These are phyloP conservation scores for Danio choprae DNA, from an alignment of 2,797 vertebrate genomes.

Conservation along the genomic window DNA sequence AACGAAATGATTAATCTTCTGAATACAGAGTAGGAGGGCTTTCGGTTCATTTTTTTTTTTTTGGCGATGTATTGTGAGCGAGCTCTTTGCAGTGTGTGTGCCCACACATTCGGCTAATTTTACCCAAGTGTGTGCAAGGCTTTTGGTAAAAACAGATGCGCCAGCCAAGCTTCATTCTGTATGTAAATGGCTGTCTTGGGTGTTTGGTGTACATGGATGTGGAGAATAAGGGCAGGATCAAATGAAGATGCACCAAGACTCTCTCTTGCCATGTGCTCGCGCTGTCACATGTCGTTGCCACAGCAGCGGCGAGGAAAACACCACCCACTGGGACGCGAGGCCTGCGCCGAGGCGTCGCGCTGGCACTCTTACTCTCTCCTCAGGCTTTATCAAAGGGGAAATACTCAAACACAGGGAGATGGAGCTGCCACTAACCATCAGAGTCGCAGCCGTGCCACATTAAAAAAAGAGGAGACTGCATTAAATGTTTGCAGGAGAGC, in stretches of 20 bases:
- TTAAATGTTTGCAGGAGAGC: slow-evolving; percentile 50
- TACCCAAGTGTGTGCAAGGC: slow-evolving; percentile 45
- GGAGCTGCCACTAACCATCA: slow-evolving; percentile 76
- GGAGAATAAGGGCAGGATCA: slow-evolving; percentile 26
- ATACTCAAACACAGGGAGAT: slow-evolving; percentile 68
- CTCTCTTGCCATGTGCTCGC: slow-evolving; percentile 72
- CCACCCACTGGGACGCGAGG: slow-evolving; percentile 74
- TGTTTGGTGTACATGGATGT: slow-evolving; percentile 31
- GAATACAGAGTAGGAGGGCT: slow-evolving; percentile 56
- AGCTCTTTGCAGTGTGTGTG: slow-evolving; percentile 45
- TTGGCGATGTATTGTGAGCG: slow-evolving; percentile 57
- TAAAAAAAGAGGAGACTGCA: slow-evolving; percentile 41
- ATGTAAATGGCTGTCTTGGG: slow-evolving; percentile 22
- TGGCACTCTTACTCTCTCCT: slow-evolving; percentile 62
- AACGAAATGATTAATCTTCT: slow-evolving; percentile 51
- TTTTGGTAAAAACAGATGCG: slow-evolving; percentile 46
- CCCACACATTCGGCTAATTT: slow-evolving; percentile 61
- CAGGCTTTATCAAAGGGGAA: slow-evolving; percentile 71
- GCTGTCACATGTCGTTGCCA: slow-evolving; percentile 78
- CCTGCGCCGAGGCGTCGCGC: slow-evolving; percentile 64
- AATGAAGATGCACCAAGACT: slow-evolving; percentile 44
- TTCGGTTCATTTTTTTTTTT: slow-evolving; percentile 55
- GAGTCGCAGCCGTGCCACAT: slow-evolving; percentile 54
- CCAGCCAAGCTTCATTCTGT: slow-evolving; percentile 23
- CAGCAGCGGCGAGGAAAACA: slow-evolving; percentile 72